Evolutionary conservation across 2,888 invertebrate genomes (phyloP), one percentile per base, ranked within the genome.

Genomic region (Gryllus longicercus): DNA sequence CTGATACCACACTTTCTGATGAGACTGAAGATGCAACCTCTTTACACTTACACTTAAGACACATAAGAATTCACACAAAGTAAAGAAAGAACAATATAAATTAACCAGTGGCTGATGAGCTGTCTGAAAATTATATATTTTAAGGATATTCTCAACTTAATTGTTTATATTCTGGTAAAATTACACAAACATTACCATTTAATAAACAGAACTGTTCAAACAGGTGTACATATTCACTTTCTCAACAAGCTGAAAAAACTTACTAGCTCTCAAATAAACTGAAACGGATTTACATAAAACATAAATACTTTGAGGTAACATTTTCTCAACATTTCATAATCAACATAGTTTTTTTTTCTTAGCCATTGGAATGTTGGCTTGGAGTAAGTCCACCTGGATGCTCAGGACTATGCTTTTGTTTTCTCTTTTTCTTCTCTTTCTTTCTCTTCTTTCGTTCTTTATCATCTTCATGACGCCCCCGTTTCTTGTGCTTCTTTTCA

Each of bases 341-440:
- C 16, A 25, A 11, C 11, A n/a, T 49, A 38, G 38, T 38, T 38
- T n/a, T 18, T n/a, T 18, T 77, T 75, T 74, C 51, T 82, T 81
- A 82, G 49, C 80, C 80, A 86, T 87, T 88, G 85, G 89, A 87
- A 86, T 91, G 91, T 85, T 91, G 91, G 83, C 89, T 91, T 63
- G 91, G 91, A 82, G 91, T 91, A 81, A 91, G 89, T 51, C 92
- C 93, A 12, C 93, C 93, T 76, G 90, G 89, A 85, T 95, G 95
- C 86, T 96, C 96, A 0, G 96, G 96, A 86, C 96, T 96, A 87
- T 96, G 96, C 85, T 96, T 95, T 85, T 96, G 96, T 87, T 97
- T 97, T 91, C 97, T 97, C 84, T 96, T 91, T 85, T 97, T 97
- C 88, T 97, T 97, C 86, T 97, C 96, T 88, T 97, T 97, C 92